phyloP scores from a whole-genome alignment of 1,140 invertebrate genomes.

The Leptopilina boulardi region DNA sequence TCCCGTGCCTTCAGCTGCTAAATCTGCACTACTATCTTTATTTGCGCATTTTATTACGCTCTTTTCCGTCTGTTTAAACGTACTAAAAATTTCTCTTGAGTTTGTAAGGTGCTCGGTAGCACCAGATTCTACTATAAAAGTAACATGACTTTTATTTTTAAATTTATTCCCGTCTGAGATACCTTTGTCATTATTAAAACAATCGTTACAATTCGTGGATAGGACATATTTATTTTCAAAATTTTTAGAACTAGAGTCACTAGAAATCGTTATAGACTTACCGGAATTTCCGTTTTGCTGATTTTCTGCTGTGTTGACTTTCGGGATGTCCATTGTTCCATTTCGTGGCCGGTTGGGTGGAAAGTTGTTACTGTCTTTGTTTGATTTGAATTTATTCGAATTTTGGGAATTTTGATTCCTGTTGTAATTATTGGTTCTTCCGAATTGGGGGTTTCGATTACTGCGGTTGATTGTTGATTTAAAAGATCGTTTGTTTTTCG shows the following conservation, averaged over 20 bases:
- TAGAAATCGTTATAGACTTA: not conserved
- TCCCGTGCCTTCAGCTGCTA: conserved; percentile 30
- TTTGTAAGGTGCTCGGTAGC: conserved; percentile 19
- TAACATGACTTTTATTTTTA: not conserved
- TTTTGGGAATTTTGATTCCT: not conserved
- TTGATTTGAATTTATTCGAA: not conserved
- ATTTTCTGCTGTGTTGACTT: not conserved
- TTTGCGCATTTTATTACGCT: conserved; percentile 44
- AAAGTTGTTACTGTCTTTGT: not conserved
- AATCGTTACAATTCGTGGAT: not conserved
- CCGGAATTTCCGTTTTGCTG: not conserved
- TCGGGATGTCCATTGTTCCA: not conserved
- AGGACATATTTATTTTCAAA: not conserved
- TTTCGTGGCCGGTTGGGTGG: not conserved
- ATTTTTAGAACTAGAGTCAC: too few relatives aligned
- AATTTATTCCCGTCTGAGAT: too few relatives aligned
- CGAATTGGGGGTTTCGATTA: too few relatives aligned
- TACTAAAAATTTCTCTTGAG: not conserved
- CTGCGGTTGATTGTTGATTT: not conserved
- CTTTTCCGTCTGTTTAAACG: not conserved
- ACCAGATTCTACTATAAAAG: conserved; percentile 10
- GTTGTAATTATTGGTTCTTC: not conserved
- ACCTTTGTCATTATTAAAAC: not conserved
- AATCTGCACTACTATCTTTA: conserved; percentile 35
- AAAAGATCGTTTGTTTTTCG: not conserved